These are phyloP conservation scores for Aquatica leii DNA, from an alignment of 2,888 invertebrate genomes.

Conservation along the genomic window DNA sequence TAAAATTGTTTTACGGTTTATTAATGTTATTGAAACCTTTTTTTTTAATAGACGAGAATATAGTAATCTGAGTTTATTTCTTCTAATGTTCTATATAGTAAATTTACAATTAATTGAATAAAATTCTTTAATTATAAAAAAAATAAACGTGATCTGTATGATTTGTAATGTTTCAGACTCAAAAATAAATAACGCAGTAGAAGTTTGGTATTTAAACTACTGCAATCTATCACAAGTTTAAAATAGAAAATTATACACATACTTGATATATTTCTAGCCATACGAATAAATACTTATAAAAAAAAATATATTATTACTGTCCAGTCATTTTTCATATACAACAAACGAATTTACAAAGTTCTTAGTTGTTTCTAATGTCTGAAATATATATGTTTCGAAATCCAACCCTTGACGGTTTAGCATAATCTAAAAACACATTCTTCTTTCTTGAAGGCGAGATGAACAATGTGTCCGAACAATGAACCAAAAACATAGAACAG, in stretches of 20 bases:
- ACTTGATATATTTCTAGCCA: slow-evolving; percentile 8
- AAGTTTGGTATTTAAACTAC: too few relatives aligned
- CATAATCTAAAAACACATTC: slow-evolving; percentile 56
- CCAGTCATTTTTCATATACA: slow-evolving; percentile 12
- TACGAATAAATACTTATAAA: not conserved
- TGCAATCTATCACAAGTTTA: not conserved
- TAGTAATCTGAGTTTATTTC: too few relatives aligned
- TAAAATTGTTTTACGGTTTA: too few relatives aligned
- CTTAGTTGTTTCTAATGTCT: slow-evolving; percentile 23
- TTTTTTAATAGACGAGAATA: too few relatives aligned
- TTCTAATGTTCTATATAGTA: too few relatives aligned
- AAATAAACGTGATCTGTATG: too few relatives aligned
- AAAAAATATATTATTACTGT: slow-evolving; percentile 8
- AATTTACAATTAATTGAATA: too few relatives aligned
- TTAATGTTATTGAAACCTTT: too few relatives aligned
- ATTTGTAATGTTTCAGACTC: too few relatives aligned
- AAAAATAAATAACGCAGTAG: too few relatives aligned
- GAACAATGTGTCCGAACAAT: slow-evolving; percentile 53
- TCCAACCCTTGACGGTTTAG: slow-evolving; percentile 44
- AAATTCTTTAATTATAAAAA: too few relatives aligned
- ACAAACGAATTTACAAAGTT: slow-evolving; percentile 18
- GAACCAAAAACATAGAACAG: slow-evolving; percentile 53
- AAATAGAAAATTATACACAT: slow-evolving; percentile 8
- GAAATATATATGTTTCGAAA: slow-evolving; percentile 30
- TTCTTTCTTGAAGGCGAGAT: slow-evolving; percentile 52